phyloP scores from a whole-genome alignment of 2,797 vertebrate species.

The Manis javanica region DNA sequence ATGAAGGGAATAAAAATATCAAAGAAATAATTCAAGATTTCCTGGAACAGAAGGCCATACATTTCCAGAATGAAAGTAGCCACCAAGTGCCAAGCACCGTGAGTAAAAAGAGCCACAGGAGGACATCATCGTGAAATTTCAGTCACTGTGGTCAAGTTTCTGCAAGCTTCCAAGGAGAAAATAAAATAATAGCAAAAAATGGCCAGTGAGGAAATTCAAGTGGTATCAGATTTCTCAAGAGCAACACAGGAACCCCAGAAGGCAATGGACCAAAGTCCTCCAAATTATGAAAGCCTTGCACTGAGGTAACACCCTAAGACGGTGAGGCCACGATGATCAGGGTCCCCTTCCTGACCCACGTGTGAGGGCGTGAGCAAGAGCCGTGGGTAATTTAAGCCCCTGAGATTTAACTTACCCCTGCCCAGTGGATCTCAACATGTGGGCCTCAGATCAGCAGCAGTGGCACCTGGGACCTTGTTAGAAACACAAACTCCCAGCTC shows the following conservation, averaged over 20 bases:
- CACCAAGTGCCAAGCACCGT: background rate
- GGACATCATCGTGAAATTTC: background rate
- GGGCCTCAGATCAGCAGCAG: background rate
- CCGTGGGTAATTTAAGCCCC: background rate
- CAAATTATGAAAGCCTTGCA: background rate
- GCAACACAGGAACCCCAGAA: background rate
- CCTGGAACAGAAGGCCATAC: background rate
- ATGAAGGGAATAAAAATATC: background rate
- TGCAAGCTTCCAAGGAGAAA: background rate
- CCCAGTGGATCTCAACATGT: background rate
- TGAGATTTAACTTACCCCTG: background rate
- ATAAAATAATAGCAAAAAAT: background rate
- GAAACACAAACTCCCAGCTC: background rate
- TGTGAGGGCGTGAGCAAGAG: background rate
- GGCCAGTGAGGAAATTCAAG: background rate
- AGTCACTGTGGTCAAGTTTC: background rate
- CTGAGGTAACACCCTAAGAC: background rate
- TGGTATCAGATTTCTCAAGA: background rate
- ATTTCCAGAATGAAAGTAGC: background rate
- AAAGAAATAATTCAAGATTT: slow-evolving; percentile 7
- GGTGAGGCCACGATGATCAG: rapidly evolving
- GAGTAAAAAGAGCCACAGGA: background rate
- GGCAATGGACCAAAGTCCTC: background rate
- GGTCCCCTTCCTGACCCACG: background rate
- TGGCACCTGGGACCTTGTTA: background rate